Conservation (phyloP, 2,888 invertebrate genomes). For the Cosmopolites sordidus region DNA sequence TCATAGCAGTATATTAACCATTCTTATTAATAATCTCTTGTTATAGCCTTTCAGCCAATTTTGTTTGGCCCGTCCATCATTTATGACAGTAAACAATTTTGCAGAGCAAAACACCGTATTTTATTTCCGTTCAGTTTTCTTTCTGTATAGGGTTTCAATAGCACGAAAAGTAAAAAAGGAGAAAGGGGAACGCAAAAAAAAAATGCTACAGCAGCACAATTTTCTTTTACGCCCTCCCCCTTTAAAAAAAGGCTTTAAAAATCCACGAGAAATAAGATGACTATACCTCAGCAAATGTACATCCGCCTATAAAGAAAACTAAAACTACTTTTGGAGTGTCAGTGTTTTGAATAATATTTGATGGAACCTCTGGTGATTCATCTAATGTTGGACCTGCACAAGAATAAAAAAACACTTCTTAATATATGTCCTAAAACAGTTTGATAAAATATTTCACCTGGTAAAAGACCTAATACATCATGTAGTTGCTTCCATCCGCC, state of each 20-base stretch:
- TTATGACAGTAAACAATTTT: too few relatives aligned
- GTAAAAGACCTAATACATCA: constrained; percentile 77
- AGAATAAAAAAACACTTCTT: neutral
- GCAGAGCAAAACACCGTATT: too few relatives aligned
- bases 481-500: constrained; percentile 76
- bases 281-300: constrained; percentile 86
- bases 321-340: constrained; percentile 71
- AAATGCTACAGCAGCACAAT: too few relatives aligned
- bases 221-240: too few relatives aligned
- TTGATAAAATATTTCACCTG: constrained; percentile 50
- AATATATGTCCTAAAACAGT: too few relatives aligned
- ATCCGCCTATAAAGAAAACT: constrained; percentile 95
- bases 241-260: constrained; percentile 2
- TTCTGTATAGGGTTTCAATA: too few relatives aligned
- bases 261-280: neutral
- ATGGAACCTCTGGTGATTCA: constrained; percentile 52
- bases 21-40: neutral
- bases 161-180: too few relatives aligned
- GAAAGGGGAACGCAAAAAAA: too few relatives aligned
- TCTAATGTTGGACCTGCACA: constrained; percentile 60
- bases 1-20: too few relatives aligned
- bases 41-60: too few relatives aligned
- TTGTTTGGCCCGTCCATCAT: too few relatives aligned
- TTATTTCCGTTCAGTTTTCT: too few relatives aligned
- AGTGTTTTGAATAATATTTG: constrained; percentile 42